Evolutionary conservation across 2,888 invertebrate genomes (phyloP).

Genomic region (Nomada ruficornis): DNA sequence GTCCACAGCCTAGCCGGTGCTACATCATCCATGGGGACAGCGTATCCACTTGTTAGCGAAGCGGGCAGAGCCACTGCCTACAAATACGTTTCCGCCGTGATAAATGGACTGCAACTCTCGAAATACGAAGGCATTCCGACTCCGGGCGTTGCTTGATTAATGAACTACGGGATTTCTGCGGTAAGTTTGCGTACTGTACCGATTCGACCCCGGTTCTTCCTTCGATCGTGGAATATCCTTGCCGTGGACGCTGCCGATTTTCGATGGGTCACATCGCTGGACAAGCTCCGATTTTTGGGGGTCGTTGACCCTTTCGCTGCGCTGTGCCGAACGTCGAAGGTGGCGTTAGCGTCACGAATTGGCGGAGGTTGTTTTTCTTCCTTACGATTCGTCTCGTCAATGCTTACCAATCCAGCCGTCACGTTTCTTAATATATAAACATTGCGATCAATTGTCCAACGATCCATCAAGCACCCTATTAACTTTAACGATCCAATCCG

Average conservation of each 20-base stretch:
- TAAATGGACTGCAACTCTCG: slow-evolving; percentile 83
- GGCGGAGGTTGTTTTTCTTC: too few relatives aligned
- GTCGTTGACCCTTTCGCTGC: too few relatives aligned
- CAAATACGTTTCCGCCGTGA: slow-evolving; percentile 82
- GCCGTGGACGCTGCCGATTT: slow-evolving; percentile 19
- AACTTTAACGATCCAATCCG: background rate
- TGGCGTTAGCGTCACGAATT: too few relatives aligned
- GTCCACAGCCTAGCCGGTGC: slow-evolving; percentile 80
- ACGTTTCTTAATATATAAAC: background rate
- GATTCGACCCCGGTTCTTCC: slow-evolving; percentile 62
- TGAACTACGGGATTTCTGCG: slow-evolving; percentile 81
- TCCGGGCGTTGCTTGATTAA: slow-evolving; percentile 83
- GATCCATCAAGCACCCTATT: background rate
- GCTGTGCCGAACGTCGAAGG: too few relatives aligned
- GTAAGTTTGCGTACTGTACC: slow-evolving; percentile 65
- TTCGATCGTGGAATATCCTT: slow-evolving; percentile 28
- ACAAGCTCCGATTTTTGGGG: slow-evolving; percentile 19
- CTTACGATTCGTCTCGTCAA: too few relatives aligned
- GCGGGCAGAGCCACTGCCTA: slow-evolving; percentile 81
- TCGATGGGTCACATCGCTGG: background rate
- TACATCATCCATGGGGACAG: slow-evolving; percentile 83
- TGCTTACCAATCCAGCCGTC: too few relatives aligned
- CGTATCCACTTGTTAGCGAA: slow-evolving; percentile 83
- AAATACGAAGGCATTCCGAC: slow-evolving; percentile 83
- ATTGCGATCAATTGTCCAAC: background rate